Evolutionary conservation across 1,140 invertebrate genomes (phyloP), one percentile per base, ranked within the genome.

Genomic region (Drosophila sechellia): DNA sequence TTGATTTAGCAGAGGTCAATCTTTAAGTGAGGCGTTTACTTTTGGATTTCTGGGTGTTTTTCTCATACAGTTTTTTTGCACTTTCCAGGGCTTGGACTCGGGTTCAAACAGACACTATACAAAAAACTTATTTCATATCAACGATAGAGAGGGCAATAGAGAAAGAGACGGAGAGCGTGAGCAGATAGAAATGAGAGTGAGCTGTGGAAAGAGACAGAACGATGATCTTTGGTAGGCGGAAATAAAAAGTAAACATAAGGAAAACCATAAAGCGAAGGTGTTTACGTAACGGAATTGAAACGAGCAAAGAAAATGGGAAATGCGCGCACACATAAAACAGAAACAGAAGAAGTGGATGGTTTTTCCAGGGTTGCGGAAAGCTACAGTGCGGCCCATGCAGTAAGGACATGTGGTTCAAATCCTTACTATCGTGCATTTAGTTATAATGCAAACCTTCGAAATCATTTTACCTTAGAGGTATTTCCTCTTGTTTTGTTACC

Each of bases 1-100:
- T 73, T 66, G 58, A 40, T 46, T 80, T 54, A 48, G 46, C 37
- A 60, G 49, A 40, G 37, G 40, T 43, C 45, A 77, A 76, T 72
- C 56, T 48, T 60, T 61, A 50, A 57, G 71, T 77, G 46, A 72
- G 74, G 61, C 65, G 63, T 80, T 83, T 85, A 48, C 34, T 65
- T 66, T 77, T 42, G 59, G 61, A 49, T 76, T 58, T 46, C 55
- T 66, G 53, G 45, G 69, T 58, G 17, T 63, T 40, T 42, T 49
- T 52, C 35, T n/a, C 13, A 55, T 17, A 50, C 5, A 34, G 22
- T 27, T 48, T n/a, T 48, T 43, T 15, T 27, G 12, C 83, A 81
- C 78, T 64, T 86, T 81, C 53, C 57, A 59, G 68, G 72, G 61
- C 20, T 42, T 31, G 17, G 61, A 56, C 64, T 56, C 46, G 57